Evolutionary conservation across 1,140 invertebrate genomes (phyloP).

Genomic region (Bombus waltoni): DNA sequence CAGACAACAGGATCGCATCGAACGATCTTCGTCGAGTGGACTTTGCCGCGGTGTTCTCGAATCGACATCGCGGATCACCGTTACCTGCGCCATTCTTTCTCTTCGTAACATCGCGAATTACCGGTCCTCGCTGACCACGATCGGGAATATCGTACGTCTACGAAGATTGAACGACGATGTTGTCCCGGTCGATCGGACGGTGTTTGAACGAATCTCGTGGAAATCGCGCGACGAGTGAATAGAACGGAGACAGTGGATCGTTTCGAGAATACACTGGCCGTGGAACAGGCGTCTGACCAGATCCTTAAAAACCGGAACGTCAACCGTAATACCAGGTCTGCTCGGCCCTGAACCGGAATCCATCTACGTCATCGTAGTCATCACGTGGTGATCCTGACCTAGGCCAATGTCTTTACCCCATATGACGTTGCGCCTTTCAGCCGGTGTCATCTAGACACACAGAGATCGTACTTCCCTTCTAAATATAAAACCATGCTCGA

Average conservation of each 20-base stretch:
- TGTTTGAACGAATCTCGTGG: background rate
- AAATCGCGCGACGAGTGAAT: background rate
- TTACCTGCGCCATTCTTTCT: background rate
- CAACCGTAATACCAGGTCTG: background rate
- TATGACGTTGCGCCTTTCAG: conserved; percentile 41
- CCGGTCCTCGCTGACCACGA: background rate
- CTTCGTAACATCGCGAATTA: background rate
- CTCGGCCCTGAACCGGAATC: conserved; percentile 9
- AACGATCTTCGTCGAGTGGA: background rate
- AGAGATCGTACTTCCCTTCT: background rate
- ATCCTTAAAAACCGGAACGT: background rate
- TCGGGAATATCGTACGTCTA: background rate
- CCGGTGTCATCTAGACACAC: conserved; percentile 23
- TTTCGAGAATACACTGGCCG: background rate
- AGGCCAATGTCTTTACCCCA: conserved; percentile 40
- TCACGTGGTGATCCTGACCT: conserved; percentile 42
- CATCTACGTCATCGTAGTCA: conserved; percentile 44
- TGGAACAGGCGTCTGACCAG: background rate
- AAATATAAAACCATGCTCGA: conserved; percentile 2
- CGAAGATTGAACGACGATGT: background rate
- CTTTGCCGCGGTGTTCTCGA: no score
- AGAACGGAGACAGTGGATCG: background rate
- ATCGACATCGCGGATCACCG: no score
- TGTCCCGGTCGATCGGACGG: background rate
- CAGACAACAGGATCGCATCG: background rate